Conservation (phyloP, 1,140 invertebrate genomes). For the Pinna nobilis region DNA sequence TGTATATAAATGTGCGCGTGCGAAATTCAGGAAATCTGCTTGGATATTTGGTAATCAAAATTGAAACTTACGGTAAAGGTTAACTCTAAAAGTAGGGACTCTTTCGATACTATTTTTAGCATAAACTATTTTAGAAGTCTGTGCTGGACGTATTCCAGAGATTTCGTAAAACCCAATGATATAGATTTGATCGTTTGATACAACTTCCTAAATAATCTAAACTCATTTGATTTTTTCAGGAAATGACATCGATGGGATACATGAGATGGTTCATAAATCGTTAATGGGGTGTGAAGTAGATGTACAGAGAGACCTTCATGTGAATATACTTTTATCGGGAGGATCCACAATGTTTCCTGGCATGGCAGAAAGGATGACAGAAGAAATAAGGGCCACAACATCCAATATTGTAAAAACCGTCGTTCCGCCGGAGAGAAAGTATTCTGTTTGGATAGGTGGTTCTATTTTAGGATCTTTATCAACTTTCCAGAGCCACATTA, state of each 20-base stretch:
- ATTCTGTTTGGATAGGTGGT: constrained; percentile 27
- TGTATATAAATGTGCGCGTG: too few species aligned
- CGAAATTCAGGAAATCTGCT: background rate
- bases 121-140: too few species aligned
- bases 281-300: constrained; percentile 14
- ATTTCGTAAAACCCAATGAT: too few species aligned
- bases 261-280: background rate
- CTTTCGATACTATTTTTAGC: too few species aligned
- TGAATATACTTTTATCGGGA: constrained; percentile 20
- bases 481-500: background rate
- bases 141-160: too few species aligned
- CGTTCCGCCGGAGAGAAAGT: constrained; percentile 83
- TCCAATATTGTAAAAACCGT: constrained; percentile 87
- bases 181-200: too few species aligned
- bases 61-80: constrained; percentile 79
- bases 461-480: background rate
- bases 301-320: constrained; percentile 4
- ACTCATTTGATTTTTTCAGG: background rate
- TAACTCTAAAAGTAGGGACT: too few species aligned
- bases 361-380: constrained; percentile 72
- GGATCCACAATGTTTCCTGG: constrained; percentile 33
- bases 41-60: background rate
- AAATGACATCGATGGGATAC: constrained; percentile 3
- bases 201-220: too few species aligned
- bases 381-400: constrained; percentile 85